These are phyloP conservation scores for Penaeus indicus DNA, from an alignment of 1,140 invertebrate genomes.

Conservation along the genomic window DNA sequence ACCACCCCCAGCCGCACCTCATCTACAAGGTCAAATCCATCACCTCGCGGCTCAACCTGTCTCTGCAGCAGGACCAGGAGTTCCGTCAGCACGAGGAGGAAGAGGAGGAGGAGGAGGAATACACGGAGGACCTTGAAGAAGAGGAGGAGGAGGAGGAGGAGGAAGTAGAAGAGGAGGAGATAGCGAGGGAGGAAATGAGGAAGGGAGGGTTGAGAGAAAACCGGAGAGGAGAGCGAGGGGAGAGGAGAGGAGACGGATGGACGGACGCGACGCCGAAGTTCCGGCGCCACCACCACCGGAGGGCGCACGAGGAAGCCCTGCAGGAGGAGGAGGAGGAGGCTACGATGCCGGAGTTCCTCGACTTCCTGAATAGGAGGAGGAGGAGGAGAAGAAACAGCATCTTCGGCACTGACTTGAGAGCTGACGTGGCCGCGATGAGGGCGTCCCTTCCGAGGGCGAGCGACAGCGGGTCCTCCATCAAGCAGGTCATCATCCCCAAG, in stretches of 20 bases:
- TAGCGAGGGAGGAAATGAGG: neutral
- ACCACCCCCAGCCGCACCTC: slow-evolving; percentile 57
- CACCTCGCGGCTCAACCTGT: slow-evolving; percentile 57
- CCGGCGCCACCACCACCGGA: too few species aligned
- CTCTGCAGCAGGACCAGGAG: slow-evolving; percentile 61
- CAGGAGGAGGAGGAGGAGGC: too few species aligned
- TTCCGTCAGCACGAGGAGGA: slow-evolving; percentile 10
- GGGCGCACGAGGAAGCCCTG: too few species aligned
- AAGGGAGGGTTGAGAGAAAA: slow-evolving; percentile 26
- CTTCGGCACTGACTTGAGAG: too few species aligned
- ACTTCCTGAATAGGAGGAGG: too few species aligned
- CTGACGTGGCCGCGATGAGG: too few species aligned
- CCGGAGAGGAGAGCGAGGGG: neutral
- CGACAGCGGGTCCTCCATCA: too few species aligned
- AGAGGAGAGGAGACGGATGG: neutral
- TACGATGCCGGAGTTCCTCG: too few species aligned
- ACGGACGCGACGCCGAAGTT: neutral
- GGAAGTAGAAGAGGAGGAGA: neutral
- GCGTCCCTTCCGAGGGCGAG: too few species aligned
- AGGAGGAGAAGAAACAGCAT: too few species aligned
- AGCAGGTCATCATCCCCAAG: too few species aligned
- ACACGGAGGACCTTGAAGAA: neutral
- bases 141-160: neutral
- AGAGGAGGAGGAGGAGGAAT: neutral
- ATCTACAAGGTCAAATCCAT: slow-evolving; percentile 63